A percentile compares a stretch with the other conserved stretches of the same genome.
Conservation (phyloP, 2,888 invertebrate genomes). For the Caenorhabditis sp. region DNA sequence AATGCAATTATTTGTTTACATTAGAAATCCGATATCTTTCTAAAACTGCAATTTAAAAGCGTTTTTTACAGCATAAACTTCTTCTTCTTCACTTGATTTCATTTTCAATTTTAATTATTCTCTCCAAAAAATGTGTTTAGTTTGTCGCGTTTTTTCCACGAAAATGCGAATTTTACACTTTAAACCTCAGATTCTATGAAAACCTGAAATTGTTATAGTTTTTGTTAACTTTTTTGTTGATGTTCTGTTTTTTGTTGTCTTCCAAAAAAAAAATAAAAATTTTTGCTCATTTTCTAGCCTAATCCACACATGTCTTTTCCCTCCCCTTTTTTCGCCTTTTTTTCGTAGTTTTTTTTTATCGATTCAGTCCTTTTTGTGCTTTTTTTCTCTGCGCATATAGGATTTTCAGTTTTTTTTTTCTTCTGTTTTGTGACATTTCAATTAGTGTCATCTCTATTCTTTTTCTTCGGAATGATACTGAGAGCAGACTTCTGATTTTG, state of each 20-base stretch:
- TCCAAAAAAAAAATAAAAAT: constrained; percentile 23
- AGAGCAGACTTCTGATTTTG: not conserved
- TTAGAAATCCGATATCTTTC: no score
- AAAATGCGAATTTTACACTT: constrained; percentile 9
- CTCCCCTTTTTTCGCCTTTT: not conserved
- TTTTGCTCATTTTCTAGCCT: constrained; percentile 26
- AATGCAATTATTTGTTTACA: no score
- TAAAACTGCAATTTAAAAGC: no score
- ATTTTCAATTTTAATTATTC: no score
- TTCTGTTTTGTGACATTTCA: not conserved
- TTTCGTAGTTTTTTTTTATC: constrained; percentile 16
- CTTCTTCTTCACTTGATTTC: no score
- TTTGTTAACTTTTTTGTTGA: constrained; percentile 14
- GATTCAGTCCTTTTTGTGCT: constrained; percentile 6
- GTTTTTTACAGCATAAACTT: no score
- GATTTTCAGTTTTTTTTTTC: constrained; percentile 29
- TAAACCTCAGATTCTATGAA: constrained; percentile 14
- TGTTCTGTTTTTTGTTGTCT: constrained; percentile 2
- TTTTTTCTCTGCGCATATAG: constrained; percentile 15
- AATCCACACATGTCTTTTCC: constrained; percentile 7
- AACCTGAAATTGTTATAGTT: constrained; percentile 11
- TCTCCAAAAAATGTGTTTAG: no score
- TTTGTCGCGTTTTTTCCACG: no score
- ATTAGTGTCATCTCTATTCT: constrained; percentile 10
- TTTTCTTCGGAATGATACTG: not conserved